Evolutionary conservation across 2,113 vertebrate genomes (phyloP).

Genomic region (Mustela nigripes): DNA sequence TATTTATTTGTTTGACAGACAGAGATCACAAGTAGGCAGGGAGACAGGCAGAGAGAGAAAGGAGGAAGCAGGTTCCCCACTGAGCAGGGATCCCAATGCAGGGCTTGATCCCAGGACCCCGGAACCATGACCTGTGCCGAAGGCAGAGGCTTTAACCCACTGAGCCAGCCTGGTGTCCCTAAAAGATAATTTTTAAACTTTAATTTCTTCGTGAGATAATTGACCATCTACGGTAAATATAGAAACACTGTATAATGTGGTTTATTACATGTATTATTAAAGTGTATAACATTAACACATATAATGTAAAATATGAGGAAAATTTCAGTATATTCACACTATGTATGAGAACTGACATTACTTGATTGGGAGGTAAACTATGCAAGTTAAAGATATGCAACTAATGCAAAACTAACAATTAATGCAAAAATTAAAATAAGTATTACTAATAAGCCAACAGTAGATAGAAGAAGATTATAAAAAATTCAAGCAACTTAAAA

Average conservation of each 20-base stretch:
- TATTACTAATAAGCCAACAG: not conserved
- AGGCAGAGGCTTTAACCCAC: no score
- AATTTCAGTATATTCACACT: not conserved
- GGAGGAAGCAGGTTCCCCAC: no score
- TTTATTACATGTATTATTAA: not conserved
- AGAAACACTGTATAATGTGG: not conserved
- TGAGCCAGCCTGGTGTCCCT: not conserved
- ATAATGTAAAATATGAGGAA: not conserved
- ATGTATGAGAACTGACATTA: not conserved
- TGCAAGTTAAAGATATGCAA: not conserved
- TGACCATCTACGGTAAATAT: not conserved
- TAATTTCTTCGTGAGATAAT: not conserved
- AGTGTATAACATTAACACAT: not conserved
- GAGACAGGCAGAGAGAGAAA: no score
- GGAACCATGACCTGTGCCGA: no score
- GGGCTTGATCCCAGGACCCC: no score
- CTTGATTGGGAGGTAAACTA: not conserved
- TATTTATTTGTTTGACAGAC: no score
- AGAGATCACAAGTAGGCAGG: no score
- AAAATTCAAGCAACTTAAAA: not conserved
- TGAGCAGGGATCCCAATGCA: no score
- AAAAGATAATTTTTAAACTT: not conserved
- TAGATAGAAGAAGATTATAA: not conserved
- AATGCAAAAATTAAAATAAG: not conserved
- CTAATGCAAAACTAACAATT: not conserved